A percentile compares a stretch with the other conserved stretches of the same genome.
These are phyloP conservation scores for Aptenodytes forsteri DNA, from an alignment of 2,113 vertebrate genomes.

Conservation along the genomic window DNA sequence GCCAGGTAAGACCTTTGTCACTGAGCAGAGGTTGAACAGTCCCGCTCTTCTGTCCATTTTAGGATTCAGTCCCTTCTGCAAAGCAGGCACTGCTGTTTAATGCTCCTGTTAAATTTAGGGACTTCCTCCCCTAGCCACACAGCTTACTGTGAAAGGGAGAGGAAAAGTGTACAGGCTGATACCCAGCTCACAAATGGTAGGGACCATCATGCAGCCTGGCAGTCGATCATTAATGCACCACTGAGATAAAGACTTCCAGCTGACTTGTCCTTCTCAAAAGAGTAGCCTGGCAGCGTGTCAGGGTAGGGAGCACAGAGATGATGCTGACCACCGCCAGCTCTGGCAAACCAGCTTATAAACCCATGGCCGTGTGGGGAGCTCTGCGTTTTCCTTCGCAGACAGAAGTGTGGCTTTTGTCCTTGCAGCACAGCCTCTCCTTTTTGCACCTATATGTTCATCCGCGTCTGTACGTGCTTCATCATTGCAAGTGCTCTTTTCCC, in stretches of 20 bases:
- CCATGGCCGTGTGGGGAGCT: not conserved
- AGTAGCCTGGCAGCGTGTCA: not conserved
- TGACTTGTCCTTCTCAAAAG: not conserved
- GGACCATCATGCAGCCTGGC: not conserved
- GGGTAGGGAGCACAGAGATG: not conserved
- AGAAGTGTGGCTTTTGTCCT: not conserved
- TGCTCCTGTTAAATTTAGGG: not conserved
- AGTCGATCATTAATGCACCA: not conserved
- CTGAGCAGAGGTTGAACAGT: not conserved
- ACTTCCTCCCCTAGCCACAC: not conserved
- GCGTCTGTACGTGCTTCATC: accelerated
- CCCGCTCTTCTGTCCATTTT: not conserved
- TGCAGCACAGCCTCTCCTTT: accelerated
- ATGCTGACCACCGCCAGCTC: not conserved
- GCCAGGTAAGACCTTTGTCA: constrained; percentile 71
- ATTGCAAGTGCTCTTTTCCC: not conserved
- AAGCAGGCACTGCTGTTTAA: not conserved
- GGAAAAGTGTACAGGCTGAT: not conserved
- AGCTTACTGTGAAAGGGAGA: not conserved
- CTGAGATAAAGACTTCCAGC: not conserved
- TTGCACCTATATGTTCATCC: accelerated
- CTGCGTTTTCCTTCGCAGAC: not conserved
- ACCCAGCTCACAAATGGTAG: not conserved
- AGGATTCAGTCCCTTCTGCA: not conserved
- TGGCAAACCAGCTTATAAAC: not conserved